Evolutionary conservation across 2,888 invertebrate genomes (phyloP).

Genomic region (Diaperis boleti): DNA sequence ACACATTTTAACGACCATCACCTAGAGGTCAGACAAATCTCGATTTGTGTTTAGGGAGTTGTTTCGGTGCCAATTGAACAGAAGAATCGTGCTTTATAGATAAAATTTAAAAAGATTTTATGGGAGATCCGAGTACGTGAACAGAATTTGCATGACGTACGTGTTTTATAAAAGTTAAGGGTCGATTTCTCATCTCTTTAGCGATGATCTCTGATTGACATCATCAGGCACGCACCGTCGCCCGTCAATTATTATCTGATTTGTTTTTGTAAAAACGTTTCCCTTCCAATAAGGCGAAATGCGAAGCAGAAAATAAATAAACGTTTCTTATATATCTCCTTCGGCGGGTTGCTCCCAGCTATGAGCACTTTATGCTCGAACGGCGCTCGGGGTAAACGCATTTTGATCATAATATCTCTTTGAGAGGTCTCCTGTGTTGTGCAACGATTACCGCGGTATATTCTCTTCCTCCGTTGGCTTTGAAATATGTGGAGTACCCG

Average conservation of each 20-base stretch:
- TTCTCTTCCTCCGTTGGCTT: neutral
- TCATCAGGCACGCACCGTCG: slow-evolving; percentile 1
- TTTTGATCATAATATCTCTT: slow-evolving; percentile 51
- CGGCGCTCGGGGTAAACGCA: slow-evolving; percentile 46
- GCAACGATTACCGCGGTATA: slow-evolving; percentile 21
- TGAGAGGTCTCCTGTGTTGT: slow-evolving; percentile 38
- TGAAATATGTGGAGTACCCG: slow-evolving; percentile 11
- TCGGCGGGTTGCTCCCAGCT: slow-evolving; percentile 40
- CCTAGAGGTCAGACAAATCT: slow-evolving; percentile 33
- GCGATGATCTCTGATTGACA: slow-evolving; percentile 41
- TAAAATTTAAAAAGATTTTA: slow-evolving; percentile 43
- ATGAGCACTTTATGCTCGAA: slow-evolving; percentile 50
- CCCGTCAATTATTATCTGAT: slow-evolving; percentile 23
- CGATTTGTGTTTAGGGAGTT: slow-evolving; percentile 24
- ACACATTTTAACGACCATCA: slow-evolving; percentile 31
- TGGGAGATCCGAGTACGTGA: slow-evolving; percentile 42
- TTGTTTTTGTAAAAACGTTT: slow-evolving; percentile 1
- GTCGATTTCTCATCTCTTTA: slow-evolving; percentile 42
- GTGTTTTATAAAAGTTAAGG: slow-evolving; percentile 45
- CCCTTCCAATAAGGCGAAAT: slow-evolving; percentile 9
- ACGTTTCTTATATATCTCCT: slow-evolving; percentile 45
- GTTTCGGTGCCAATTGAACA: slow-evolving; percentile 11
- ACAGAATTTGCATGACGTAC: slow-evolving; percentile 41
- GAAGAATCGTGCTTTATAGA: slow-evolving; percentile 39
- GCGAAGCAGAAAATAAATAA: slow-evolving; percentile 32